Base-by-base conservation (phyloP, 2,888 invertebrate species). In the Troides oblongomaculatus region DNA sequence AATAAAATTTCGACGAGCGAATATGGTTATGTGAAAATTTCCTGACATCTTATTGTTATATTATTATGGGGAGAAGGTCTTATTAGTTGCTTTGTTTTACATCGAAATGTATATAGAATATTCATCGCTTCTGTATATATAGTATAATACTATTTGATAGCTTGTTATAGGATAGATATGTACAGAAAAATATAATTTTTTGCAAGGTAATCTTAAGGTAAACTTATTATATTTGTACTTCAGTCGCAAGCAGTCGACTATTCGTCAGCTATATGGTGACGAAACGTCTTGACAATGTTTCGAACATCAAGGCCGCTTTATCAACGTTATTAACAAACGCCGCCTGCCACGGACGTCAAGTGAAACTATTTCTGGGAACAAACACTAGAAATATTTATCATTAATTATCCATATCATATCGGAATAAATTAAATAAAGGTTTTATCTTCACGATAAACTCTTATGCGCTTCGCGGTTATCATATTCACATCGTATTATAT, bases 361-460 rank as follows among this genome's bases (percentile, higher is more conserved):
- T 39, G 17, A 57, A 21, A 50, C 53, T 46, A 25, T 64, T 64
- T 74, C 58, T 58, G 62, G 76, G 80, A 79, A 72, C 59, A 71
- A 71, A 73, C 75, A 75, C 75, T 69, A 74, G 68, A 72, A 67
- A 60, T 56, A 72, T 76, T 30, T 76, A 78, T 79, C 77, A 79
- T 79, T 78, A 76, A 80, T 81, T 77, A 79, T 80, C 75, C 63
- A 56, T 70, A 70, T 67, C 66, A 71, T 74, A 78, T 75, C 74
- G 30, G 59, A 74, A 73, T 72, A 67, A 69, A 75, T 76, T 75
- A 77, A 77, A 78, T 75, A 74, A 70, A 58, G 62, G 71, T 70
- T 75, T 77, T 77, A 78, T 75, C 76, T 72, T 61, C n/a, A 25
- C 72, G 76, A 77, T 77, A 76, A 78, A 59, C 58, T 64, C 66